A percentile compares a stretch with the other conserved stretches of the same genome.
Conservation (phyloP, 2,888 invertebrate genomes). For the Digitonthophagus gazella region DNA sequence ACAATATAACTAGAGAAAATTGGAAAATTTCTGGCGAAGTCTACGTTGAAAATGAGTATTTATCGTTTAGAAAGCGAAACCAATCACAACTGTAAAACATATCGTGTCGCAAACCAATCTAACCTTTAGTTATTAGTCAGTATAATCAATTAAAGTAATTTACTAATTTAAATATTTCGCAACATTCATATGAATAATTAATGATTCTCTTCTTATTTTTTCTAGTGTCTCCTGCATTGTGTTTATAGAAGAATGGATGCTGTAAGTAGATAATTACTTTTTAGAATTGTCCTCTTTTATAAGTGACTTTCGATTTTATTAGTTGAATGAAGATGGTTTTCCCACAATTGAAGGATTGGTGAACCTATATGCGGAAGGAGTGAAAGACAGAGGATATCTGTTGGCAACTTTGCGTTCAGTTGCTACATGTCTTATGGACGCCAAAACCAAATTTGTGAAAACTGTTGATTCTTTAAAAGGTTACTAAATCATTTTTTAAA, state of each 20-base stretch:
- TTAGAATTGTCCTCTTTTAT: constrained; percentile 10
- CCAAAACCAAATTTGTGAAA: constrained; percentile 49
- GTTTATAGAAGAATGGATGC: constrained; percentile 78
- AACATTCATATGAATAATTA: too few species aligned
- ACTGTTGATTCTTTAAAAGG: constrained; percentile 42
- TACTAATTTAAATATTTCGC: too few species aligned
- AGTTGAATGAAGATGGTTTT: constrained; percentile 72
- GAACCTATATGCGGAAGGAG: constrained; percentile 72
- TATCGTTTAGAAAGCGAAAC: neutral
- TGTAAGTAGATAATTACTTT: constrained; percentile 55
- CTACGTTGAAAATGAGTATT: neutral
- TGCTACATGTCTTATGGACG: constrained; percentile 63
- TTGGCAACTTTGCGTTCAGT: constrained; percentile 72
- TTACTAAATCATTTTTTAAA: constrained; percentile 30
- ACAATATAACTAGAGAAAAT: too few species aligned
- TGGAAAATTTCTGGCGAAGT: too few species aligned
- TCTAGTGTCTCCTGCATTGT: constrained; percentile 76
- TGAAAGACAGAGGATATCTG: constrained; percentile 73
- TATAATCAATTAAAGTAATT: neutral
- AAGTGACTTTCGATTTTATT: neutral
- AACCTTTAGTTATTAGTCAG: neutral
- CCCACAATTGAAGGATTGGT: constrained; percentile 73
- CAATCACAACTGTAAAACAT: neutral
- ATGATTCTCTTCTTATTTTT: too few species aligned
- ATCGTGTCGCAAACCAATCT: neutral